These are phyloP conservation scores for Pelusios castaneus DNA, from an alignment of 2,113 vertebrate genomes.

Conservation along the genomic window DNA sequence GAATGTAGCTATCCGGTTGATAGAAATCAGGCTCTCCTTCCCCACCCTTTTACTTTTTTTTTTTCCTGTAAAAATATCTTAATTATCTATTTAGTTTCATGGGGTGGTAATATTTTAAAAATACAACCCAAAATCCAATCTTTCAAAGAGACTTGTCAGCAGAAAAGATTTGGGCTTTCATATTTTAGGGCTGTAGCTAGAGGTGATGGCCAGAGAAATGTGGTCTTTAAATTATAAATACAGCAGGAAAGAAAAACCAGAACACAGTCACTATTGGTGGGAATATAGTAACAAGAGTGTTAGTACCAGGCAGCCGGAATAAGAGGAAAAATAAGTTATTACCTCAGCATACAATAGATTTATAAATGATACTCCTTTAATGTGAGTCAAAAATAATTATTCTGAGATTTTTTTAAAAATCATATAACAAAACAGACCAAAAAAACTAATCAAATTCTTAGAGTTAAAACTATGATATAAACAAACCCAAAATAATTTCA, in stretches of 20 bases:
- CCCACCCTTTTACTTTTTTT: not conserved
- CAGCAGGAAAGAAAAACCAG: not conserved
- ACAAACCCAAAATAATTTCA: not conserved
- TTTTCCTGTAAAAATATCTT: not conserved
- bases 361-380: not conserved
- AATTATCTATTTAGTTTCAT: not conserved
- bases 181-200: not conserved
- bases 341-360: not conserved
- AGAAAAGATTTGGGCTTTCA: not conserved
- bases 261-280: not conserved
- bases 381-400: not conserved
- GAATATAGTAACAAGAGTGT: not conserved
- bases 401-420: not conserved
- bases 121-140: not conserved
- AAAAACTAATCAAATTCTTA: not conserved
- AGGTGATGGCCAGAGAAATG: not conserved
- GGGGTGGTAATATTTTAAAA: not conserved
- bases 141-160: conserved; percentile 6
- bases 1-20: not conserved
- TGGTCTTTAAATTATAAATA: not conserved
- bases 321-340: not conserved
- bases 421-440: not conserved
- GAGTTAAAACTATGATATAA: not conserved
- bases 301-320: not conserved
- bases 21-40: not conserved